Evolutionary conservation across 2,113 vertebrate species (phyloP), one percentile per base, ranked within the genome.

Genomic region (Thomomys bottae): DNA sequence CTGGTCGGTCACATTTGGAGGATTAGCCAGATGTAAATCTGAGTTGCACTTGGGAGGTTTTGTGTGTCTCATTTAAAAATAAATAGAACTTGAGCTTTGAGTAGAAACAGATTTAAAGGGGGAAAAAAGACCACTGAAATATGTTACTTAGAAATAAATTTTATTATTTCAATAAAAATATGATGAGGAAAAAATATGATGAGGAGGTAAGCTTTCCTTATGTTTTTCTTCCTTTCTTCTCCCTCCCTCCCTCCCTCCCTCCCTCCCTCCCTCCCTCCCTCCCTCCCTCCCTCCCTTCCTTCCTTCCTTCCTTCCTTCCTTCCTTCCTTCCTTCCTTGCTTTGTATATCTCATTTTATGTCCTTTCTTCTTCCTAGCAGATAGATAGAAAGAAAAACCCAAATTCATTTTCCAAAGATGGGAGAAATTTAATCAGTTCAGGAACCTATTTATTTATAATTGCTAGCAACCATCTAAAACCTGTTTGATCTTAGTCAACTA

Each of bases 141-240:
- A 3, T 66, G 85, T 95, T 45, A 68, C 64, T 96, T 88, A 86
- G 92, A 96, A 94, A 96, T 80, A 94, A 87, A 93, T 87, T 92
- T 87, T 95, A 94, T 94, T 95, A 96, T 95, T 96, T 63, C 80
- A 95, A 93, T 95, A 84, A 95, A 95, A 92, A 91, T 86, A 82
- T 5, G 84, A 70, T 77, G 86, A 45, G 45, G 40, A 88, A n/a
- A 94, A 95, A 92, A 91, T 86, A 82, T 5, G 84, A 70, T 77
- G 86, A 45, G 45, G 40, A 88, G 71, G 71, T 88, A 70, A 87
- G 70, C 23, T 42, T 85, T 84, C 26, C 66, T 72, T 38, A 18
- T 32, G 64, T 38, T 63, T 88, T 66, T 36, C 17, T 54, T 54
- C 49, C 49, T 54, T 54, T 15, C 49, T 54, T 54, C 18, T 17